These are phyloP conservation scores for Globia sparganii DNA, from an alignment of 2,888 invertebrate species.

Conservation along the genomic window DNA sequence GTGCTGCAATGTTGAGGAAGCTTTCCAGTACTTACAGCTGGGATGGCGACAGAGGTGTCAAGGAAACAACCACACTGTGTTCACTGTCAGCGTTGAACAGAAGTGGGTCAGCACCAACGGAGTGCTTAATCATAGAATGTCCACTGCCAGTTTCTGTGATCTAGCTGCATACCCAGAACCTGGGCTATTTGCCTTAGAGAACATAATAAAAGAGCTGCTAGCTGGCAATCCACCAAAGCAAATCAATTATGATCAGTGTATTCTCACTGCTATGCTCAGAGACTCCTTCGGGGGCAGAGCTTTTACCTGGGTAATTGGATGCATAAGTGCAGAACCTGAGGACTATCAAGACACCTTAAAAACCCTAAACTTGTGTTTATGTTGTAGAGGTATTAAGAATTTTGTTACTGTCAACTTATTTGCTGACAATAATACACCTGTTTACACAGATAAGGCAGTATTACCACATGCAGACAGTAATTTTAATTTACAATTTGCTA, in stretches of 20 bases:
- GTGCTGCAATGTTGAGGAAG: constrained; percentile 93
- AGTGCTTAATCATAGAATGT: constrained; percentile 92
- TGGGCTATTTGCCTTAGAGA: constrained; percentile 92
- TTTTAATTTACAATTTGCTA: constrained; percentile 95
- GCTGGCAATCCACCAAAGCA: constrained; percentile 90
- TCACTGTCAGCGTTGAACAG: constrained; percentile 94
- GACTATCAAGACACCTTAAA: constrained; percentile 93
- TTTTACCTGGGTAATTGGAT: constrained; percentile 93
- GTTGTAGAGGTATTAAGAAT: constrained; percentile 93
- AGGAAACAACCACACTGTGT: constrained; percentile 92
- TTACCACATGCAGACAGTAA: constrained; percentile 80
- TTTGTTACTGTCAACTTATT: constrained; percentile 93
- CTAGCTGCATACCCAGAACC: constrained; percentile 91
- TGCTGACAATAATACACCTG: constrained; percentile 91
- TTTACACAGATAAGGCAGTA: constrained; percentile 83
- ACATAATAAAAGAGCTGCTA: constrained; percentile 90
- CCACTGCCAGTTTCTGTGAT: constrained; percentile 94
- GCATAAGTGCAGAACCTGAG: constrained; percentile 92
- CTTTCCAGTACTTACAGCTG: constrained; percentile 92
- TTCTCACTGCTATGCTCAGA: constrained; percentile 92
- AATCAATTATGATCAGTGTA: constrained; percentile 92
- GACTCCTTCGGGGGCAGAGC: constrained; percentile 95
- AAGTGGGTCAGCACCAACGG: constrained; percentile 93
- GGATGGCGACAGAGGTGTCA: constrained; percentile 91
- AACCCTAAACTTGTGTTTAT: constrained; percentile 92